Percentiles rank a stretch among this genome's conserved stretches.
These are phyloP conservation scores for Cheilosia vulpina DNA, from an alignment of 2,888 invertebrate genomes.

Conservation along the genomic window DNA sequence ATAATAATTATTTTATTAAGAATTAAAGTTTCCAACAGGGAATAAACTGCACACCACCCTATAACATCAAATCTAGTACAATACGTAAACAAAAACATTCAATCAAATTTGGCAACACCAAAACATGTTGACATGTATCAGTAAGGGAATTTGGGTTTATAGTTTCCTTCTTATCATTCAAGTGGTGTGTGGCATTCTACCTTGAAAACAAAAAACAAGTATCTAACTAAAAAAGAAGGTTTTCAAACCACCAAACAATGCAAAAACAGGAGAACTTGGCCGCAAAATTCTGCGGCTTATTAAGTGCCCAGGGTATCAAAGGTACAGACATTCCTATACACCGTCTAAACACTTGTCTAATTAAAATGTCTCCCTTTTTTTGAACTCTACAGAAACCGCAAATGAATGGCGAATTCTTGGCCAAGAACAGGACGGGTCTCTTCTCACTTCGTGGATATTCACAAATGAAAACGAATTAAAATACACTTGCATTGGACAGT, in stretches of 20 bases:
- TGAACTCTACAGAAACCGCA: conserved; percentile 85
- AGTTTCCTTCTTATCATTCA: conserved; percentile 21
- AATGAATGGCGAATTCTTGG: conserved; percentile 92
- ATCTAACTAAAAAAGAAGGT: not conserved
- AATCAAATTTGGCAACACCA: conserved; percentile 9
- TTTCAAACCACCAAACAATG: conserved; percentile 76
- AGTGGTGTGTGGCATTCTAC: conserved; percentile 31
- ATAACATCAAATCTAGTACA: conserved; percentile 24
- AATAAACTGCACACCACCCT: too few relatives aligned
- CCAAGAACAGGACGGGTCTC: conserved; percentile 90
- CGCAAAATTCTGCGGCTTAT: conserved; percentile 83
- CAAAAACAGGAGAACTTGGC: conserved; percentile 83
- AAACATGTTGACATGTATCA: conserved; percentile 13
- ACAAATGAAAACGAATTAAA: conserved; percentile 79
- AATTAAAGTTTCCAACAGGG: too few relatives aligned
- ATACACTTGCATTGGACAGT: conserved; percentile 86
- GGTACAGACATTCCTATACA: conserved; percentile 76
- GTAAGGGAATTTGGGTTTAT: conserved; percentile 36
- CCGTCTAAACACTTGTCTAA: not conserved
- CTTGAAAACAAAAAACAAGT: not conserved
- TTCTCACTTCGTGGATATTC: conserved; percentile 88
- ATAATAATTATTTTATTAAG: too few relatives aligned
- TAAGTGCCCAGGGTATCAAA: conserved; percentile 81
- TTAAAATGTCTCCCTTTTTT: conserved; percentile 5
- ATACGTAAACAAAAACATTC: not conserved